Evolutionary conservation across 2,797 vertebrate species (phyloP).

Genomic region (Novumbra hubbsi): DNA sequence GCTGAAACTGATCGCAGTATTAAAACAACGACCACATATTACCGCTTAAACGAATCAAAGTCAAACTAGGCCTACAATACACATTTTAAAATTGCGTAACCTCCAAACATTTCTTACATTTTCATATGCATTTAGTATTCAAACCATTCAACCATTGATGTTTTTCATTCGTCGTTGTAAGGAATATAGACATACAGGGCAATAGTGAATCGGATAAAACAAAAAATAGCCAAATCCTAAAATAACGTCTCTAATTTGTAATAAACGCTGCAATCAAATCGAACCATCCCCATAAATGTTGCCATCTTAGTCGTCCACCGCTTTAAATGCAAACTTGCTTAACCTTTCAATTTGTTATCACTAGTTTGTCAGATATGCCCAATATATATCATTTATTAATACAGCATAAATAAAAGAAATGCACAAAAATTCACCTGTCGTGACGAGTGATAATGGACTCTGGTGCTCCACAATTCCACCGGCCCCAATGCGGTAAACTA

Average conservation of each 20-base stretch:
- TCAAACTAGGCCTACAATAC: neutral
- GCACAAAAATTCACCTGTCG: slow-evolving; percentile 40
- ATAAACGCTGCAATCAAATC: neutral
- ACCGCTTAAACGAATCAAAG: neutral
- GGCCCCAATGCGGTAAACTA: slow-evolving; percentile 4
- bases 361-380: neutral
- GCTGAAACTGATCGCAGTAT: slow-evolving; percentile 4
- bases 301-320: neutral
- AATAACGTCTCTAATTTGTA: neutral
- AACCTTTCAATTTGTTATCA: neutral
- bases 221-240: neutral
- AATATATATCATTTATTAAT: neutral
- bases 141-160: neutral
- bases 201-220: neutral
- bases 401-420: too few relatives aligned
- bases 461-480: slow-evolving; percentile 8
- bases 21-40: too few relatives aligned
- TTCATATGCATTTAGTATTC: neutral
- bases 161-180: neutral
- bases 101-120: neutral
- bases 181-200: neutral
- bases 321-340: too few relatives aligned
- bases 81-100: neutral
- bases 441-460: slow-evolving; percentile 25
- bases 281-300: neutral